phyloP scores from a whole-genome alignment of 2,888 invertebrate species.

The Polymixis flavicincta region DNA sequence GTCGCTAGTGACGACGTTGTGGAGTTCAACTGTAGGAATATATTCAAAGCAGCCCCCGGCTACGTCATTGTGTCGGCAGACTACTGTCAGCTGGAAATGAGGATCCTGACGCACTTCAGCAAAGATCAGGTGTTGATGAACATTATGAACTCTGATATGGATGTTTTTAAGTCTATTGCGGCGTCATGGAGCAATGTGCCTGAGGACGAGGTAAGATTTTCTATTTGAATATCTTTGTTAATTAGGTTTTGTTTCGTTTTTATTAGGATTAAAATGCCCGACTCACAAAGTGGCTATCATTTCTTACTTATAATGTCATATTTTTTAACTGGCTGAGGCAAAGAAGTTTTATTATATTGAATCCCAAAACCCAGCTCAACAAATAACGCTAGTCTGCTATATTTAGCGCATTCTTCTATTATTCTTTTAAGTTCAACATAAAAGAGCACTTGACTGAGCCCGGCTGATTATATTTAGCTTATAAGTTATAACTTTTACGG shows the following conservation, averaged over 20 bases:
- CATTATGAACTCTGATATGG: conserved; percentile 92
- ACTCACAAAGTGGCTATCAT: not conserved
- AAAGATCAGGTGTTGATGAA: conserved; percentile 93
- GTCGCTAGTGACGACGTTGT: conserved; percentile 74
- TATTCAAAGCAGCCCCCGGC: conserved; percentile 92
- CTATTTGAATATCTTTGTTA: not conserved
- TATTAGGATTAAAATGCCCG: not conserved
- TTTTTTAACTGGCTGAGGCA: not conserved
- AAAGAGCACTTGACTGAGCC: conserved; percentile 26
- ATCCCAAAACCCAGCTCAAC: not conserved
- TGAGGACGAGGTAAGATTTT: conserved; percentile 89
- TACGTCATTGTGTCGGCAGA: conserved; percentile 96
- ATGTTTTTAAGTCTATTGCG: conserved; percentile 96
- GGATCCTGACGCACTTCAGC: conserved; percentile 97
- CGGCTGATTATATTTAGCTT: conserved; percentile 16
- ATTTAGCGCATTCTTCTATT: conserved; percentile 21
- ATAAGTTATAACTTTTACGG: not conserved
- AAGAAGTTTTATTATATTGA: not conserved
- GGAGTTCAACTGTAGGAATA: conserved; percentile 92
- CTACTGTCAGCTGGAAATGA: conserved; percentile 98
- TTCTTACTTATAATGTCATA: not conserved
- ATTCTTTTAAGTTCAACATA: conserved; percentile 19
- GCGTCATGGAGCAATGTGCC: conserved; percentile 94
- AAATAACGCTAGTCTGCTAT: conserved; percentile 16
- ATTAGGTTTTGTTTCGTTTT: not conserved